A percentile compares a stretch with the other conserved stretches of the same genome.
Conservation (phyloP, 2,888 invertebrate species). For the Pyralis farinalis region DNA sequence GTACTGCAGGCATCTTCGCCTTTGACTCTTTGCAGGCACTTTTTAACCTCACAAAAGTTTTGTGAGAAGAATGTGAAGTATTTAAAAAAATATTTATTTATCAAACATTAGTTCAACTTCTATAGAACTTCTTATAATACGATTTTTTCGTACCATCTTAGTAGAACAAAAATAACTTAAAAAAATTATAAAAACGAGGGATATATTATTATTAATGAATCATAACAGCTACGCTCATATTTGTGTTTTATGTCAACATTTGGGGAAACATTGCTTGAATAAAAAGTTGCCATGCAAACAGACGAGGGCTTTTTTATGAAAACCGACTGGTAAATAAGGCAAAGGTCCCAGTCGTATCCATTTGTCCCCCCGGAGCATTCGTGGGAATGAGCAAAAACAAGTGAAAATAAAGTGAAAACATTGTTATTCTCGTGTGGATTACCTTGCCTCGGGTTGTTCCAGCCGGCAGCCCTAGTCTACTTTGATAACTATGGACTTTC, state of each 20-base stretch:
- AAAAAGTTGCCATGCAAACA: slow-evolving; percentile 28
- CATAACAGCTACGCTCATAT: not conserved
- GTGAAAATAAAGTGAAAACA: slow-evolving; percentile 71
- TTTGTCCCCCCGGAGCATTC: slow-evolving; percentile 56
- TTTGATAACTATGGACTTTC: slow-evolving; percentile 42
- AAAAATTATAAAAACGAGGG: too few relatives aligned
- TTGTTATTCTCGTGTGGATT: slow-evolving; percentile 71
- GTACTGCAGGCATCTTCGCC: slow-evolving; percentile 13
- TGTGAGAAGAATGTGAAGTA: not conserved
- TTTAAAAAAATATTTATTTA: slow-evolving; percentile 1
- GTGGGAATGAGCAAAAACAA: slow-evolving; percentile 65
- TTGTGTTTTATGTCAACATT: not conserved
- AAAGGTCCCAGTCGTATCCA: slow-evolving; percentile 54
- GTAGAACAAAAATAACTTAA: too few relatives aligned
- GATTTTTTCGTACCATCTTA: too few relatives aligned
- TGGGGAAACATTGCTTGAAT: slow-evolving; percentile 17
- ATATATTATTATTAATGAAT: not conserved
- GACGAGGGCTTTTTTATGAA: slow-evolving; percentile 36
- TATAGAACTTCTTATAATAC: too few relatives aligned
- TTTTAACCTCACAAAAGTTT: slow-evolving; percentile 3
- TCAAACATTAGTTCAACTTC: not conserved
- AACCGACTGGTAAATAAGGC: slow-evolving; percentile 53
- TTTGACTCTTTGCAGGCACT: slow-evolving; percentile 7
- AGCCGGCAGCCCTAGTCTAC: slow-evolving; percentile 37
- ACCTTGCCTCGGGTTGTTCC: slow-evolving; percentile 53